These are phyloP conservation scores for Glyptemys insculpta DNA, from an alignment of 2,797 vertebrate genomes.

Conservation along the genomic window DNA sequence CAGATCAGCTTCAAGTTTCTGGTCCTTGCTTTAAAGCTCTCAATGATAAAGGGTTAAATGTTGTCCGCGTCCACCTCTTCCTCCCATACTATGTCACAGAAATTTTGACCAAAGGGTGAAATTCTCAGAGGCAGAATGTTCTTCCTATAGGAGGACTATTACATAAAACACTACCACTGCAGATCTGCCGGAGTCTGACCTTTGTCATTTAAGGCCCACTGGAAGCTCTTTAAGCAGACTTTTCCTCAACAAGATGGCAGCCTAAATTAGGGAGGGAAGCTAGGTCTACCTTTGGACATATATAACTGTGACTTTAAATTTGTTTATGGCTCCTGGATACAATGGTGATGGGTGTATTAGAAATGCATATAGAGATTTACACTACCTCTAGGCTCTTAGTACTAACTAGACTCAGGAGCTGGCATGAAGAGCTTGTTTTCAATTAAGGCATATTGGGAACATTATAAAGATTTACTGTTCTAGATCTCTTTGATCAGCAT, in stretches of 20 bases:
- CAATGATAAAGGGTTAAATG: neutral
- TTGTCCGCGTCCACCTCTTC: neutral
- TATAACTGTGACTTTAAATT: neutral
- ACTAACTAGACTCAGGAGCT: neutral
- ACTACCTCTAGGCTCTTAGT: neutral
- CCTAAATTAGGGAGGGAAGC: neutral
- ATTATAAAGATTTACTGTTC: neutral
- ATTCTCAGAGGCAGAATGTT: neutral
- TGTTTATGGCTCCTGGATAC: neutral
- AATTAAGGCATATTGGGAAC: neutral
- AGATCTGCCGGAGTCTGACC: neutral
- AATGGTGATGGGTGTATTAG: neutral
- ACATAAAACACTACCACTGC: neutral
- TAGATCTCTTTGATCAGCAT: neutral
- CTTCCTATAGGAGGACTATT: neutral
- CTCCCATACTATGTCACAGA: neutral
- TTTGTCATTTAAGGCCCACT: neutral
- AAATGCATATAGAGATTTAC: neutral
- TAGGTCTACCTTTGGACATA: neutral
- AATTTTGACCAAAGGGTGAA: neutral
- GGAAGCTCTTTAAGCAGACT: neutral
- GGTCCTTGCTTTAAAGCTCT: neutral
- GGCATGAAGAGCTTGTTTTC: constrained; percentile 15
- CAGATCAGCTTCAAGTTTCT: neutral
- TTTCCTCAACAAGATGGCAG: neutral